Base-by-base conservation (phyloP, 1,140 invertebrate species). In the Papilio dardanus region DNA sequence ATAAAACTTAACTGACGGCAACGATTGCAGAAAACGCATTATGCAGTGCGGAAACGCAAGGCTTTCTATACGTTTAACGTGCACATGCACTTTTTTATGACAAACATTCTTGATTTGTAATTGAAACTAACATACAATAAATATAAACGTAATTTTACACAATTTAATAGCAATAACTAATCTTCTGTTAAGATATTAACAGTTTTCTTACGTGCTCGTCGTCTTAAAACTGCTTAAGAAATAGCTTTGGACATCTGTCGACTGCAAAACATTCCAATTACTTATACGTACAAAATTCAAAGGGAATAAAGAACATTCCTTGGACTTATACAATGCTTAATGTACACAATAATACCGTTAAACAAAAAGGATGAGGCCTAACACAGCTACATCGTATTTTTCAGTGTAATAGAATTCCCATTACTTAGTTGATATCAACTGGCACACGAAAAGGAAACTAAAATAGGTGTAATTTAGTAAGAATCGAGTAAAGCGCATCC, bases 401-500 rank as follows among this genome's bases (percentile, higher is more conserved):
- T 7, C 31, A 24, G 24, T 31, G 28, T 31, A 21, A 50, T 19
- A 19, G 46, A 21, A 50, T 50, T 50, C n/a, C 4, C n/a, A 21
- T n/a, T n/a, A 0, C 8, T 3, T 62, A 14, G 54, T 62, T 62
- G 10, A 62, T 62, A 62, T 62, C 24, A 62, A 30, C 28, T 62
- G 14, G 10, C 54, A 62, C 2, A 14, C 54, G 24, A 62, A 16
- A 62, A 69, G 67, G 33, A 37, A 37, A 69, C 67, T 40, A 42
- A 69, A 40, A 21, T 69, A 40, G 30, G 40, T 76, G 77, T 54
- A 76, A 82, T 82, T 77, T 74, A 75, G 78, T 81, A 82, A 78
- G 76, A 79, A 83, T 81, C 79, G 76, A 73, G 68, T 67, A 76
- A 80, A 82, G 86, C 69, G 78, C 88, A 88, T 76, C 76, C 76